Conservation (phyloP, 30 jellyfish, hydroid and myxozoan species). For the Chrysaora quinquecirrha region DNA sequence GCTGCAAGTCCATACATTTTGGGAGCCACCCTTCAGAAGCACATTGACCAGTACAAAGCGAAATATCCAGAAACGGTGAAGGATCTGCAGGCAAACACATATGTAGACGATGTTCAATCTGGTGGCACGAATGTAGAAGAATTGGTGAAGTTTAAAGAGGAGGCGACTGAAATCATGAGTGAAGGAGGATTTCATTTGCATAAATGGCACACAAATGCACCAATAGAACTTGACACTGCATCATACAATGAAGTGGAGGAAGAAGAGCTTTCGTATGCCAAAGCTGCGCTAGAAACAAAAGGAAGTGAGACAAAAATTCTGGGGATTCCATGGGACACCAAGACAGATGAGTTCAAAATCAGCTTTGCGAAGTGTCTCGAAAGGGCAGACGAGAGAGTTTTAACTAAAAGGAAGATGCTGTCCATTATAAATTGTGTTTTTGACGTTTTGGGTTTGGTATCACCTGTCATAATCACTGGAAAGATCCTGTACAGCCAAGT, state of each 20-base stretch:
- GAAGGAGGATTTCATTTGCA: constrained; percentile 39
- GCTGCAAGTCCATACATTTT: constrained; percentile 49
- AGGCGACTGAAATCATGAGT: constrained; percentile 41
- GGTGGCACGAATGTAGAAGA: constrained; percentile 46
- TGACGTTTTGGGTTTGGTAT: constrained; percentile 11
- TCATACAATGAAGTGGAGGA: background rate
- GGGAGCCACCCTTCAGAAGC: constrained; percentile 48
- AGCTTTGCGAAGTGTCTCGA: constrained; percentile 16
- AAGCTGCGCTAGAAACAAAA: constrained; percentile 16
- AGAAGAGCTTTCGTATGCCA: no score
- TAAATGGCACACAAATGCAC: constrained; percentile 26
- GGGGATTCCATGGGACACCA: constrained; percentile 61
- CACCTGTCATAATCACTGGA: constrained; percentile 34
- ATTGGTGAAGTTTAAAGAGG: constrained; percentile 31
- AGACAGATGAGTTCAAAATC: constrained; percentile 21
- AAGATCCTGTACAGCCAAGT: constrained; percentile 22
- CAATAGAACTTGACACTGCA: background rate
- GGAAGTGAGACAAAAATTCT: constrained; percentile 42
- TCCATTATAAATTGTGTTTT: constrained; percentile 6
- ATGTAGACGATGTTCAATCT: constrained; percentile 43
- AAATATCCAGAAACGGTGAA: constrained; percentile 53
- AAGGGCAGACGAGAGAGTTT: background rate
- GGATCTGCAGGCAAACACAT: constrained; percentile 44
- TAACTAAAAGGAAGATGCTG: constrained; percentile 10
- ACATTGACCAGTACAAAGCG: constrained; percentile 30